These are phyloP conservation scores for Temnothorax curvispinosus DNA, from an alignment of 1,140 invertebrate species.

Conservation along the genomic window DNA sequence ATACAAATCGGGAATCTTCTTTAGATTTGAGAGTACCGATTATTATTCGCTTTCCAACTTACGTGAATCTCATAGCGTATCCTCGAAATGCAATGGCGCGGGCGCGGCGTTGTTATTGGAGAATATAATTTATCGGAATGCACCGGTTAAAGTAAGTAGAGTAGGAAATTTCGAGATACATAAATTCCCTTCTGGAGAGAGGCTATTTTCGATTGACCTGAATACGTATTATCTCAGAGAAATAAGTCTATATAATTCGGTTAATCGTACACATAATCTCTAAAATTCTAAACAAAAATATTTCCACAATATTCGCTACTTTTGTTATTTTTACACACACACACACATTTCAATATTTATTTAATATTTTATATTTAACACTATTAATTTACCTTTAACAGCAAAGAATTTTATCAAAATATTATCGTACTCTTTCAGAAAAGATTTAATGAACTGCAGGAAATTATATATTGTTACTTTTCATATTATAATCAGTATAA, in stretches of 20 bases:
- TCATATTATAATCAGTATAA: neutral
- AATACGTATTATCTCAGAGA: constrained; percentile 44
- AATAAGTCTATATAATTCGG: constrained; percentile 21
- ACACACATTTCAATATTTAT: too few relatives aligned
- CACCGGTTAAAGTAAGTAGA: constrained; percentile 28
- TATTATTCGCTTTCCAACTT: constrained; percentile 34
- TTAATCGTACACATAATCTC: neutral
- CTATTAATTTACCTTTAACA: neutral
- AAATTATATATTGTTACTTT: neutral
- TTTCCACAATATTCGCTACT: neutral
- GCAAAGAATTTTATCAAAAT: neutral
- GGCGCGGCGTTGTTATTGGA: constrained; percentile 7
- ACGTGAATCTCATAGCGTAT: constrained; percentile 6
- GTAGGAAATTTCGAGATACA: constrained; percentile 48
- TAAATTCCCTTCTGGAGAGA: constrained; percentile 39
- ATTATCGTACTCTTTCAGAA: neutral
- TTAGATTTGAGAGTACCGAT: constrained; percentile 12
- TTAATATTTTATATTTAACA: too few relatives aligned
- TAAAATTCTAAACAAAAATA: neutral
- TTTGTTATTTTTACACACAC: neutral
- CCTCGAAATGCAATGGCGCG: neutral
- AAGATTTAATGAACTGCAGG: neutral
- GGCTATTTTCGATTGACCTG: constrained; percentile 42
- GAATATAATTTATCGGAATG: constrained; percentile 44
- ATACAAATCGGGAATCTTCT: neutral